Conservation (phyloP, 2,888 invertebrate species). For the Chaitophorus viminalis region DNA sequence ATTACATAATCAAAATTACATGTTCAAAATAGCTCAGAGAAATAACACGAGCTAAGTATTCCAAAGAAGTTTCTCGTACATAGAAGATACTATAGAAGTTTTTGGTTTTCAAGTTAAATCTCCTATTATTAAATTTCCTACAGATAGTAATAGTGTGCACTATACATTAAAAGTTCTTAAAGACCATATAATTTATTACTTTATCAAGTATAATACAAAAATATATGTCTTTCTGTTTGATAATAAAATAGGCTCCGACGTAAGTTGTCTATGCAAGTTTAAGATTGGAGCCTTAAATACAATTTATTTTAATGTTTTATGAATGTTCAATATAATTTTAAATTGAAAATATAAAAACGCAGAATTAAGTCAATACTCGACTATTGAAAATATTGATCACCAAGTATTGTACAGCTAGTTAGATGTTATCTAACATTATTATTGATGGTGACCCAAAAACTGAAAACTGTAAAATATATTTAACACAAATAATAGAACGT, state of each 20-base stretch:
- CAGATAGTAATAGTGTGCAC: neutral
- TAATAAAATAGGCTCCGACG: neutral
- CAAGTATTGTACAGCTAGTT: neutral
- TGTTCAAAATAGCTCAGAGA: neutral
- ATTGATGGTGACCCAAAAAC: neutral
- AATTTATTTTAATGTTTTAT: neutral
- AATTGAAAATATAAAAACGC: neutral
- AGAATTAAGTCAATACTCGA: too few relatives aligned
- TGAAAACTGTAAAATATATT: too few relatives aligned
- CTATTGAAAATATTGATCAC: neutral
- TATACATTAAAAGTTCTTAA: conserved; percentile 5
- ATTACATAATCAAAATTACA: neutral
- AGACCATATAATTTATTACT: neutral
- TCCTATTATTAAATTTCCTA: neutral
- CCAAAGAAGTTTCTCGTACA: neutral
- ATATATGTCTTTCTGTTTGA: neutral
- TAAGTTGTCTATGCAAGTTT: neutral
- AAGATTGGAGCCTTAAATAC: neutral
- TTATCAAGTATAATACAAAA: neutral
- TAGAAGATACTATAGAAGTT: neutral
- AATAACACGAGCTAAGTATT: neutral
- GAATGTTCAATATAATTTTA: neutral
- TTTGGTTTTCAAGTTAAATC: neutral
- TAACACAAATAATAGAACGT: neutral
- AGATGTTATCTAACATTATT: neutral